Evolutionary conservation across 2,113 vertebrate species (phyloP).

Genomic region (Guaruba guarouba): DNA sequence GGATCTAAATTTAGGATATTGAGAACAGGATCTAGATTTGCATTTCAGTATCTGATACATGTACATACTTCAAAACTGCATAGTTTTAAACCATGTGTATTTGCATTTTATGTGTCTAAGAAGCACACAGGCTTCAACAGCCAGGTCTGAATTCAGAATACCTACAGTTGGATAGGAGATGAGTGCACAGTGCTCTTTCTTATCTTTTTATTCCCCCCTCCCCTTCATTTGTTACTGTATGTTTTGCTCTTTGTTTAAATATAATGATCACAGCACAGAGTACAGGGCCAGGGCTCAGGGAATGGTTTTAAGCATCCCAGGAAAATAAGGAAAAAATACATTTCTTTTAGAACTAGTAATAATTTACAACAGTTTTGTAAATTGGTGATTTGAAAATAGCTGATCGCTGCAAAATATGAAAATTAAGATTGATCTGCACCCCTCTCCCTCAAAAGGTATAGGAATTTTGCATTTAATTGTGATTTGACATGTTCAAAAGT

Average conservation of each 20-base stretch:
- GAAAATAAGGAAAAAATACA: background rate
- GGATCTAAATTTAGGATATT: background rate
- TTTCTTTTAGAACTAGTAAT: background rate
- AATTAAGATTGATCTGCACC: background rate
- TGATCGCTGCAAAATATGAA: constrained; percentile 21
- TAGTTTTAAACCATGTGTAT: background rate
- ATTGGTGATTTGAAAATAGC: constrained; percentile 25
- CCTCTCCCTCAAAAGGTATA: background rate
- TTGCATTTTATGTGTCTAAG: background rate
- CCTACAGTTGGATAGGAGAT: background rate
- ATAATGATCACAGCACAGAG: background rate
- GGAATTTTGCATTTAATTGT: constrained; percentile 60
- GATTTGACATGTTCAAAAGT: constrained; percentile 59
- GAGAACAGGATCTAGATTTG: background rate
- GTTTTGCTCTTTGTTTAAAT: background rate
- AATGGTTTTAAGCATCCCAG: background rate
- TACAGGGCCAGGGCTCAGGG: background rate
- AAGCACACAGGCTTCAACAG: background rate
- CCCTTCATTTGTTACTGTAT: background rate
- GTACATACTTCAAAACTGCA: background rate
- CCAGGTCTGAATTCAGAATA: background rate
- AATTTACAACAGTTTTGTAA: background rate
- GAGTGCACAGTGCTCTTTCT: background rate
- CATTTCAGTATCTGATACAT: background rate
- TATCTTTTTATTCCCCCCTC: background rate